Base-by-base conservation (phyloP, 2,113 vertebrate genomes). In the Hydrochoerus hydrochaeris region DNA sequence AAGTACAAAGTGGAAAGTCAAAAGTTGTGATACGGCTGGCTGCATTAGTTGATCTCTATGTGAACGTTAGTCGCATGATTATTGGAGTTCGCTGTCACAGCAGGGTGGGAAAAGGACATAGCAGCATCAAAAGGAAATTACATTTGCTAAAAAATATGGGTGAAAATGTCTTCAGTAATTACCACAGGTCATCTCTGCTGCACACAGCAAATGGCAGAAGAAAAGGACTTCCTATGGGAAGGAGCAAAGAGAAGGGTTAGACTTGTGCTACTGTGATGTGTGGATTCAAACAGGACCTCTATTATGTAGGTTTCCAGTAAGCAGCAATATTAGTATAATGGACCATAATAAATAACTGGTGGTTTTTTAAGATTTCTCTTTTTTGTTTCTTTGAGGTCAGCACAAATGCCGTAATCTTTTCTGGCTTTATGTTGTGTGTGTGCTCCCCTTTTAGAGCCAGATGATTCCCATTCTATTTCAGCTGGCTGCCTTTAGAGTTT, bases 1-100 rank as follows among this genome's bases (percentile, higher is more conserved):
- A 95, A 98, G 97, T 62, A 92, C 95, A 97, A 84, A 97, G 96
- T 93, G 98, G 97, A 97, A 99, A 98, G 97, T 97, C 97, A 98
- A 97, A 97, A 97, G 90, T 84, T 98, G 97, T 97, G 97, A 85
- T 73, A 91, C 67, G 98, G 96, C 91, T 84, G 63, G 86, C 92
- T 97, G 96, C 75, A 7, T 98, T 91, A 57, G 94, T 98, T 98
- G 97, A 98, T 98, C 97, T 97, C 94, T 97, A 57, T 98, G 98
- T 98, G 94, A 84, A 75, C 96, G 97, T 95, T 97, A 41, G 93
- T 73, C 1, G 57, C 2, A 0, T 96, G 97, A 97, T 98, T 97
- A 98, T 98, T 93, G 86, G 96, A 96, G 96, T 86, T 94, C 67
- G 5, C 69, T 95, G 88, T 95, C 97, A 94, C 97, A 90, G 97